These are phyloP conservation scores for Endotricha flammealis DNA, from an alignment of 2,888 invertebrate genomes.

Conservation along the genomic window DNA sequence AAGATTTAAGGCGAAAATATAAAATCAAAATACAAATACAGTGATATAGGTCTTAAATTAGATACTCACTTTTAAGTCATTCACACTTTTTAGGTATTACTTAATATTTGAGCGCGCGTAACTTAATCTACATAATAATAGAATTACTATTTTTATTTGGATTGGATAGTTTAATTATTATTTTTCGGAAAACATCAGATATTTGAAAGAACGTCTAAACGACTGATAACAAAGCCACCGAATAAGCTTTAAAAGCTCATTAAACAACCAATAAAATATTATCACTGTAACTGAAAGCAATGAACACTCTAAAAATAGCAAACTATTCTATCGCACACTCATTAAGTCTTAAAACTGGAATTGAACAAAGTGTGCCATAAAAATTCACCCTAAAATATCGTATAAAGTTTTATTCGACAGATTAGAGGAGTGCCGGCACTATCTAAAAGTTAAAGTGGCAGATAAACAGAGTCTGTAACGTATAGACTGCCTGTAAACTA, in stretches of 20 bases:
- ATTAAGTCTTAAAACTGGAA: slow-evolving; percentile 66
- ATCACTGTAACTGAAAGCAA: neutral
- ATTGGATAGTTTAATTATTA: too few species aligned
- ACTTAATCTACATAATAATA: too few species aligned
- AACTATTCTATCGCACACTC: slow-evolving; percentile 58
- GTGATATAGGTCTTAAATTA: too few species aligned
- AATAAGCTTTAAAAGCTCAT: slow-evolving; percentile 34
- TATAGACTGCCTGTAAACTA: slow-evolving; percentile 65
- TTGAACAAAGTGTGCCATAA: slow-evolving; percentile 67
- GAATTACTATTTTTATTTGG: too few species aligned
- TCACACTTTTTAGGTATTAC: too few species aligned
- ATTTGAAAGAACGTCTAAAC: too few species aligned
- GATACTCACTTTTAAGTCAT: too few species aligned
- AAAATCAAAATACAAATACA: too few species aligned
- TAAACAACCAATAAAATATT: slow-evolving; percentile 30
- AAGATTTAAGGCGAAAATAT: too few species aligned
- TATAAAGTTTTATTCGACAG: slow-evolving; percentile 70
- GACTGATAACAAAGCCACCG: too few species aligned
- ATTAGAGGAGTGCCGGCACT: slow-evolving; percentile 56
- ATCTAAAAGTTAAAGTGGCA: slow-evolving; percentile 53
- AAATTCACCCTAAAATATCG: slow-evolving; percentile 62
- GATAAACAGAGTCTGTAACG: slow-evolving; percentile 62
- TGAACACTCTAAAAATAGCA: slow-evolving; percentile 42
- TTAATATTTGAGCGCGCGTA: too few species aligned
- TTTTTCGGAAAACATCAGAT: too few species aligned